A percentile compares a stretch with the other conserved stretches of the same genome.
phyloP scores from a whole-genome alignment of 2,113 vertebrate genomes.

The Nothoprocta perdicaria region DNA sequence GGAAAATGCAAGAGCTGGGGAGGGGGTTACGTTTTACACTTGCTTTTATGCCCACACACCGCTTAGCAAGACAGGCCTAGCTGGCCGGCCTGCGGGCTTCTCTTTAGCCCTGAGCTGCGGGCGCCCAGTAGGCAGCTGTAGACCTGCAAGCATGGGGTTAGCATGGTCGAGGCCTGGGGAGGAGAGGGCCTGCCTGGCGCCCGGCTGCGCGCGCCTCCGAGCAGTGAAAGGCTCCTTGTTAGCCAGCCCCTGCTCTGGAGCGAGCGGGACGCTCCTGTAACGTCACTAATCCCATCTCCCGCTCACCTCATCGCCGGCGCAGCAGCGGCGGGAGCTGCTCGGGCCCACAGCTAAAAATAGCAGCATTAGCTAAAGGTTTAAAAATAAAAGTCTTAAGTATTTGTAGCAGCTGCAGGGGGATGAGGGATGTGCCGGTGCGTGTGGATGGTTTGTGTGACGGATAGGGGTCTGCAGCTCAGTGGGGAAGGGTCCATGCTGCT shows the following conservation, averaged over 20 bases:
- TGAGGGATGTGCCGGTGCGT: not conserved
- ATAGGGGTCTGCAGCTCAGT: fast-evolving
- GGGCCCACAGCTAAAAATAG: not conserved
- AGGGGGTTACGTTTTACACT: not conserved
- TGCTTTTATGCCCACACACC: too few relatives aligned
- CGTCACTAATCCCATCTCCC: not conserved
- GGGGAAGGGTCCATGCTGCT: fast-evolving
- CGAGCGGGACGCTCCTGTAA: not conserved
- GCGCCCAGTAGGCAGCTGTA: too few relatives aligned
- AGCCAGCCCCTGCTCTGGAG: too few relatives aligned
- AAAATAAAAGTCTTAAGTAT: not conserved
- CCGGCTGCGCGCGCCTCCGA: not conserved
- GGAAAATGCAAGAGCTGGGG: not conserved
- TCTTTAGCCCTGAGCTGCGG: too few relatives aligned
- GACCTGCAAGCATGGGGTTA: not conserved
- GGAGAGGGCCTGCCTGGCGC: not conserved
- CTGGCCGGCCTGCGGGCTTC: too few relatives aligned
- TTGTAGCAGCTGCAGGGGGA: not conserved
- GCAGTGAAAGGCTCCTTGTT: not conserved
- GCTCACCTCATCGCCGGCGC: not conserved
- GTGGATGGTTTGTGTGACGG: too few relatives aligned
- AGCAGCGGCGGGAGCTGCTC: not conserved
- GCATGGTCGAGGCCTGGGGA: not conserved
- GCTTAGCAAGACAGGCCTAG: not conserved
- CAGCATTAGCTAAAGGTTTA: not conserved